Base-by-base conservation (phyloP, 2,113 vertebrate species). In the Pomatostomus ruficeps region DNA sequence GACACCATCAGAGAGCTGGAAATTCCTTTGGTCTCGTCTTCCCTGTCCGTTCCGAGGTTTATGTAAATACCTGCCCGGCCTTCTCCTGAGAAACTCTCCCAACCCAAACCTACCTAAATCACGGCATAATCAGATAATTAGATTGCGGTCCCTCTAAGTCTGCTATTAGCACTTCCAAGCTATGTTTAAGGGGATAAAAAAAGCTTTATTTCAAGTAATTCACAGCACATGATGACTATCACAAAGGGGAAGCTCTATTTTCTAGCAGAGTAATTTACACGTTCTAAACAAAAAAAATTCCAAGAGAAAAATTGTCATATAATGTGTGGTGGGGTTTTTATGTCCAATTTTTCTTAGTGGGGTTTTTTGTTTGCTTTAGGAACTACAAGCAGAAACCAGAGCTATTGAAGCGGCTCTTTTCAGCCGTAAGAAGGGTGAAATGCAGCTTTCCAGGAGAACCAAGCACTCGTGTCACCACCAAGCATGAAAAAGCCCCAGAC, bases 11-110 rank as follows among this genome's bases (percentile, higher is more conserved):
- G 8, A 72, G 36, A 79, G 67, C 33, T 54, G 14, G 46, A 70
- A 82, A 76, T 36, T 75, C 91, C 63, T 85, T 66, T 33, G 38
- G 54, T 65, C 93, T 95, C 17, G 2, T 57, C 29, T 40, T 73
- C 63, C 79, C 46, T 38, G 55, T 21, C 54, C 11, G 0, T 31
- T 65, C 68, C 0, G 22, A 83, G 66, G 13, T 94, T 91, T 62
- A 91, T 51, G 89, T 25, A 93, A 92, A 94, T 31, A 74, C 22
- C 62, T 29, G 4, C n/a, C 78, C 54, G 72, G 46, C 28, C 79
- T 92, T 77, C 94, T 91, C 86, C 87, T 89, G 81, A 96, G 93
- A 91, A 91, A 76, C 85, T 82, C 87, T 61, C 88, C 42, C 28
- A 82, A 36, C 54, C 76, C 79, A 79, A 66, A 58, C 42, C 49